Conservation (phyloP, 2,797 vertebrate genomes). For the Chromis chromis region DNA sequence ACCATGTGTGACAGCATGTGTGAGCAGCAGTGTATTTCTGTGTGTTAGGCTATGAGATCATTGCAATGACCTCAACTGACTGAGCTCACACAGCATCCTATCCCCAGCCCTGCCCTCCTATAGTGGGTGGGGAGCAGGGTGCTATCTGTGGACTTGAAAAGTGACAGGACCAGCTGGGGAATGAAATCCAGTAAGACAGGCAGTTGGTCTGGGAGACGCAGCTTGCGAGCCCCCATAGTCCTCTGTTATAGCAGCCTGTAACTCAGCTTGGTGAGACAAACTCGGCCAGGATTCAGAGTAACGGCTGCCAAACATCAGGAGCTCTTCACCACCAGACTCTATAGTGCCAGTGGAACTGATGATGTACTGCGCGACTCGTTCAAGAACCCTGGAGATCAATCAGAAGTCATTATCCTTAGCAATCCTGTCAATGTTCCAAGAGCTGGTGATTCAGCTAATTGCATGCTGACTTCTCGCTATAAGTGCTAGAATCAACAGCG, state of each 20-base stretch:
- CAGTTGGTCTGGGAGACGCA: slow-evolving; percentile 81
- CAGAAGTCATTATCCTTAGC: slow-evolving; percentile 27
- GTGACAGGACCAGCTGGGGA: slow-evolving; percentile 93
- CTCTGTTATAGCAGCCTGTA: slow-evolving; percentile 54
- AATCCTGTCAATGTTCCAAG: slow-evolving; percentile 15
- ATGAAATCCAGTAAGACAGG: slow-evolving; percentile 84
- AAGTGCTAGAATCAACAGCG: slow-evolving; percentile 5
- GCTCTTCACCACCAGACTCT: slow-evolving; percentile 18
- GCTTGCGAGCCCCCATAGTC: slow-evolving; percentile 73
- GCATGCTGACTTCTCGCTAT: slow-evolving; percentile 38
- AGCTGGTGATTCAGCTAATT: slow-evolving; percentile 27
- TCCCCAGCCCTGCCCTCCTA: slow-evolving; percentile 35
- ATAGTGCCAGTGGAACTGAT: slow-evolving; percentile 12
- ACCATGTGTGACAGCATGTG: not conserved
- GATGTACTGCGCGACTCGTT: slow-evolving; percentile 38
- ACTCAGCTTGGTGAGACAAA: slow-evolving; percentile 39
- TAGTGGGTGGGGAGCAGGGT: slow-evolving; percentile 73
- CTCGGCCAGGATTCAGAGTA: slow-evolving; percentile 31
- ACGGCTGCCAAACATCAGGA: slow-evolving; percentile 56
- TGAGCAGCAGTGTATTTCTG: slow-evolving; percentile 37
- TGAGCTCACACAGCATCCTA: slow-evolving; percentile 63
- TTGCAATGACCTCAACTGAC: slow-evolving; percentile 67
- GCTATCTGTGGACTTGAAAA: slow-evolving; percentile 87
- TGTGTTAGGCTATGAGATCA: slow-evolving; percentile 58
- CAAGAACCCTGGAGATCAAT: slow-evolving; percentile 44